phyloP scores from a whole-genome alignment of 2,113 vertebrate genomes.

The human region GRCh38 chrX:108155001-108155500 shows the following conservation, averaged over 20 bases:
- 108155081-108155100: not conserved
- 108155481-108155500: not conserved
- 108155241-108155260: slow-evolving; percentile 35
- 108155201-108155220: slow-evolving; percentile 41
- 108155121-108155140: slow-evolving; percentile 37
- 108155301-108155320: no score
- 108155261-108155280: not conserved
- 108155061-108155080: not conserved
- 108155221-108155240: slow-evolving; percentile 30
- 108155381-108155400: not conserved
- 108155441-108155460: slow-evolving; percentile 22
- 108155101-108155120: slow-evolving; percentile 53
- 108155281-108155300: not conserved
- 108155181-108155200: not conserved
- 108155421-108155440: not conserved
- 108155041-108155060: slow-evolving; percentile 7
- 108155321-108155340: no score
- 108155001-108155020: slow-evolving; percentile 46
- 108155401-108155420: not conserved
- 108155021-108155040: slow-evolving; percentile 51
- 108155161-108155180: not conserved
- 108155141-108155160: not conserved
- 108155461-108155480: slow-evolving; percentile 2
- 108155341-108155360: not conserved
- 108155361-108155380: not conserved